phyloP scores from a whole-genome alignment of 2,113 vertebrate genomes.

The Ia io region DNA sequence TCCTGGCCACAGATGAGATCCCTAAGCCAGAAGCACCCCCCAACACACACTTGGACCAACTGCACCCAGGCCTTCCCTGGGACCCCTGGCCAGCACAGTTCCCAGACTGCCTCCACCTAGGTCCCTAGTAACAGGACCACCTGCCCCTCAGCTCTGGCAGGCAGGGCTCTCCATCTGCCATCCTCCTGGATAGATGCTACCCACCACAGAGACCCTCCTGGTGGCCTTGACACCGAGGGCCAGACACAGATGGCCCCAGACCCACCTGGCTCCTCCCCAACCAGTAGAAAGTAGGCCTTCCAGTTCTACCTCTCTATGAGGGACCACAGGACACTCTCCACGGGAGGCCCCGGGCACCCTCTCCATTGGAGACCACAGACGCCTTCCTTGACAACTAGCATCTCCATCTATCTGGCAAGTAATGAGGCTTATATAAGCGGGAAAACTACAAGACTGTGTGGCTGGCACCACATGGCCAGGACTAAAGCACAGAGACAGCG shows the following conservation, averaged over 20 bases:
- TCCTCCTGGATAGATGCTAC: neutral
- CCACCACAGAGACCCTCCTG: neutral
- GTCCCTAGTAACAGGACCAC: neutral
- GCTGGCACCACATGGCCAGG: neutral
- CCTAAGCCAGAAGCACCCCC: neutral
- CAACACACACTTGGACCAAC: neutral
- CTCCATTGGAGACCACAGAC: neutral
- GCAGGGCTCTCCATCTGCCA: neutral
- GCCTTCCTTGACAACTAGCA: neutral
- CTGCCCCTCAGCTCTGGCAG: neutral
- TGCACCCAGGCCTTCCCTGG: neutral
- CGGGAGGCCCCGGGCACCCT: neutral
- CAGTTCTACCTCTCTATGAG: neutral
- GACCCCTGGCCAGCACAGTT: neutral
- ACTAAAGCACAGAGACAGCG: neutral
- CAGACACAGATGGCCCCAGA: neutral
- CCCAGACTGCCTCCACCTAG: neutral
- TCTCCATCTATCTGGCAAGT: neutral
- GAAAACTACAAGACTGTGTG: neutral
- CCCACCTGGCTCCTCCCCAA: neutral
- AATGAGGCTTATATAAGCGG: neutral
- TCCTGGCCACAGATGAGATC: neutral
- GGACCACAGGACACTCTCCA: neutral
- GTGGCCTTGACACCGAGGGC: neutral
- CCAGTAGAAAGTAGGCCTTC: neutral